A percentile compares a stretch with the other conserved stretches of the same genome.
Conservation (phyloP, 2,113 vertebrate genomes). For the Sakesphorus luctuosus region DNA sequence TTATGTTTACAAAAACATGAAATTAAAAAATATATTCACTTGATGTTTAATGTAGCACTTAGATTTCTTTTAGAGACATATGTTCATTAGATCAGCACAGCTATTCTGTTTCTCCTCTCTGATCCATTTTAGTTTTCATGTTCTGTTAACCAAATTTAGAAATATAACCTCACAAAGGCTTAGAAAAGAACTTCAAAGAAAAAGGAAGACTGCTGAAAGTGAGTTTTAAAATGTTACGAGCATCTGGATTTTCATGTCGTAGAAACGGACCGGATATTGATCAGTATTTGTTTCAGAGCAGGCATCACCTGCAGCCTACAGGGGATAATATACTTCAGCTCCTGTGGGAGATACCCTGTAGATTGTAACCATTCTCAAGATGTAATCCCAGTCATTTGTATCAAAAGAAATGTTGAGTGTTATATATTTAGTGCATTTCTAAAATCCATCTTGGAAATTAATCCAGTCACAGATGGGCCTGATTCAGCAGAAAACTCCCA, state of each 20-base stretch:
- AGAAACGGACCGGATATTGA: background rate
- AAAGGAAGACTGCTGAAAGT: background rate
- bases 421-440: background rate
- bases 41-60: background rate
- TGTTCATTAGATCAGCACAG: background rate
- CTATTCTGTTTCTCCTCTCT: background rate
- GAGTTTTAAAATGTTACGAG: background rate
- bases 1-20: background rate
- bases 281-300: background rate
- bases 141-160: background rate
- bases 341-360: background rate
- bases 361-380: background rate
- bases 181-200: conserved; percentile 18
- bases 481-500: background rate
- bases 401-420: background rate
- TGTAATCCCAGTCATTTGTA: background rate
- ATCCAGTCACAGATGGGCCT: background rate
- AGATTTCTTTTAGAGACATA: background rate
- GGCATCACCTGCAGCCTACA: conserved; percentile 3
- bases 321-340: background rate
- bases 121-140: background rate
- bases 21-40: background rate
- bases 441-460: background rate
- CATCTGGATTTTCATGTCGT: background rate
- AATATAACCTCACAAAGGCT: background rate